Evolutionary conservation across 64 coral and sea anemone species (phyloP).

Genomic region (Pocillopora damicornis): DNA sequence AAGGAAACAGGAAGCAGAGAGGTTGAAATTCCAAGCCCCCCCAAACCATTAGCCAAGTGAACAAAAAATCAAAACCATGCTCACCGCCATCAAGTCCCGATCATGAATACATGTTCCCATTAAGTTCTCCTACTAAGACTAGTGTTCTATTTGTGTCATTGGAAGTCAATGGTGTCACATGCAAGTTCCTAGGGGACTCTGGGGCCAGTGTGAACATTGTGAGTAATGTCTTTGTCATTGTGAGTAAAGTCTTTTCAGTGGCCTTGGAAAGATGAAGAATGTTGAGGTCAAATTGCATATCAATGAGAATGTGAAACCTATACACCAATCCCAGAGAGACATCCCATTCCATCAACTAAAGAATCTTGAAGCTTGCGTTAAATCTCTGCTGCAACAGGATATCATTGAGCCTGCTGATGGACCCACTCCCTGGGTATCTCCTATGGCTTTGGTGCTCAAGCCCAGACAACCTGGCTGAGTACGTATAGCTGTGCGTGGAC

Average conservation of each 20-base stretch:
- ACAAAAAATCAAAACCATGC: too few species aligned
- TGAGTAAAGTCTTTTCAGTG: slow-evolving; percentile 31
- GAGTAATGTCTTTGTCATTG: too few species aligned
- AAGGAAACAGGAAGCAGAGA: too few species aligned
- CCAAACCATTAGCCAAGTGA: too few species aligned
- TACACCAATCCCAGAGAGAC: slow-evolving; percentile 36
- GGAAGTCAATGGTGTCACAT: too few species aligned
- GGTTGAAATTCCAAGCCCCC: too few species aligned
- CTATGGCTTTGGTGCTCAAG: slow-evolving; percentile 16
- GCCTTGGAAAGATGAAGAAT: slow-evolving; percentile 60
- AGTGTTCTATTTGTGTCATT: too few species aligned
- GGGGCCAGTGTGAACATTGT: too few species aligned
- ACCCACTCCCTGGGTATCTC: slow-evolving; percentile 28
- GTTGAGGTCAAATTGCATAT: slow-evolving; percentile 57
- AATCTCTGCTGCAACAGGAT: slow-evolving; percentile 30
- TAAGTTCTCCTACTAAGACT: too few species aligned
- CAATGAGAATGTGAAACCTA: slow-evolving; percentile 32
- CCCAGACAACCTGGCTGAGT: slow-evolving; percentile 20
- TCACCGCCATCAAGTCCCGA: too few species aligned
- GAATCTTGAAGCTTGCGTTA: slow-evolving; percentile 25
- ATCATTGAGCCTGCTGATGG: slow-evolving; percentile 47
- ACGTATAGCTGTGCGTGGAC: slow-evolving; percentile 37
- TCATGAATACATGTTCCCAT: too few species aligned
- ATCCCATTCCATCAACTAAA: slow-evolving; percentile 32
- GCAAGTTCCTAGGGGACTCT: too few species aligned